phyloP scores from a whole-genome alignment of 2,113 vertebrate genomes.

The Origma solitaria region DNA sequence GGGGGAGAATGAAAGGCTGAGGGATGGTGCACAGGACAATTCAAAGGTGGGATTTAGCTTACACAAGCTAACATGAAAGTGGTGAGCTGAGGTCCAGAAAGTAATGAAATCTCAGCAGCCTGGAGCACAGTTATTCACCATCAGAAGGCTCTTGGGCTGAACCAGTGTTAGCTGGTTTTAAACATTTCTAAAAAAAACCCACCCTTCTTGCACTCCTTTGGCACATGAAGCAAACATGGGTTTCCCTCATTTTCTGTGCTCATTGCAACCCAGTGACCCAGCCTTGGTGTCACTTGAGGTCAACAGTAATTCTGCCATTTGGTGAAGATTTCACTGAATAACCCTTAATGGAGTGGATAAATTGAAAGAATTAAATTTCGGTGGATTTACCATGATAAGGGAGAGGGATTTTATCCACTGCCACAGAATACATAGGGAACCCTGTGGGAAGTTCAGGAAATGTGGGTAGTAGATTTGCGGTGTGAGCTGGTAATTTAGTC shows the following conservation, averaged over 20 bases:
- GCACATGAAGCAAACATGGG: background rate
- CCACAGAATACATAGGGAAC: background rate
- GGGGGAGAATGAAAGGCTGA: background rate
- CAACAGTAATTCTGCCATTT: background rate
- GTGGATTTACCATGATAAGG: background rate
- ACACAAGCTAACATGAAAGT: conserved; percentile 23
- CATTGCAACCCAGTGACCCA: background rate
- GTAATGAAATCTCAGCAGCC: conserved; percentile 17
- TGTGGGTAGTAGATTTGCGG: background rate
- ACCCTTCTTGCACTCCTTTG: background rate
- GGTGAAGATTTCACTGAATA: background rate
- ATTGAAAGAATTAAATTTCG: background rate
- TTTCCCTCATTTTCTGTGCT: background rate
- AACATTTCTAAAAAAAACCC: background rate
- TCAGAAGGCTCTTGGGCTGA: background rate
- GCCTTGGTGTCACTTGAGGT: background rate
- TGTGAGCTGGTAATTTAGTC: background rate
- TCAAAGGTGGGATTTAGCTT: conserved; percentile 30
- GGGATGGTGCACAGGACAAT: conserved; percentile 9
- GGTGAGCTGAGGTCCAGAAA: background rate
- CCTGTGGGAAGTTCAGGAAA: background rate
- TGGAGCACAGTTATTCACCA: background rate
- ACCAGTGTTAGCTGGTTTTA: background rate
- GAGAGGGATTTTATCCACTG: background rate
- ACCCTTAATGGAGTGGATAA: background rate